These are phyloP conservation scores for Nothoprocta perdicaria DNA, from an alignment of 2,113 vertebrate genomes.

Conservation along the genomic window DNA sequence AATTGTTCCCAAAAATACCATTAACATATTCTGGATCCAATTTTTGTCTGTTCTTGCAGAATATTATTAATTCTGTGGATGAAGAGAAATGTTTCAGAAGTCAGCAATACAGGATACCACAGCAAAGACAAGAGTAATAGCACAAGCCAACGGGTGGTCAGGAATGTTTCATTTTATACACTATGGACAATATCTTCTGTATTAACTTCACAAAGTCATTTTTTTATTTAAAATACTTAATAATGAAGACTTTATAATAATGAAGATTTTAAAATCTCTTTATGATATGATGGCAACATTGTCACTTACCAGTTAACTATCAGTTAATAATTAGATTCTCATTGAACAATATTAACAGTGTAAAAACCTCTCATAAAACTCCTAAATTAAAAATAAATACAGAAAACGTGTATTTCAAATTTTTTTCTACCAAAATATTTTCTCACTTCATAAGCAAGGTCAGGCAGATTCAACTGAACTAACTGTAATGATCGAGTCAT, in stretches of 20 bases:
- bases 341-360: neutral
- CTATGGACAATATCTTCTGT: neutral
- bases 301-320: neutral
- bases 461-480: neutral
- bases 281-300: neutral
- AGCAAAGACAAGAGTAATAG: neutral
- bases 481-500: conserved; percentile 9
- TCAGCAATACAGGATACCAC: neutral
- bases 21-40: neutral
- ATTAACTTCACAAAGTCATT: neutral
- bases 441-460: neutral
- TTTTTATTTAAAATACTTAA: conserved; percentile 11
- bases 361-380: neutral
- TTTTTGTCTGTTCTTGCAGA: neutral
- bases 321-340: conserved; percentile 11
- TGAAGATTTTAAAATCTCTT: neutral
- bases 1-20: neutral
- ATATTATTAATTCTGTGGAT: neutral
- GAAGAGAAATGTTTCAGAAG: neutral
- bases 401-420: neutral
- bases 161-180: neutral
- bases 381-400: neutral
- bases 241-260: neutral
- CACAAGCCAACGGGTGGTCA: neutral
- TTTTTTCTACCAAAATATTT: neutral